A percentile compares a stretch with the other conserved stretches of the same genome.
Evolutionary conservation across 2,113 vertebrate genomes (phyloP).

Genomic region (Murina feae): DNA sequence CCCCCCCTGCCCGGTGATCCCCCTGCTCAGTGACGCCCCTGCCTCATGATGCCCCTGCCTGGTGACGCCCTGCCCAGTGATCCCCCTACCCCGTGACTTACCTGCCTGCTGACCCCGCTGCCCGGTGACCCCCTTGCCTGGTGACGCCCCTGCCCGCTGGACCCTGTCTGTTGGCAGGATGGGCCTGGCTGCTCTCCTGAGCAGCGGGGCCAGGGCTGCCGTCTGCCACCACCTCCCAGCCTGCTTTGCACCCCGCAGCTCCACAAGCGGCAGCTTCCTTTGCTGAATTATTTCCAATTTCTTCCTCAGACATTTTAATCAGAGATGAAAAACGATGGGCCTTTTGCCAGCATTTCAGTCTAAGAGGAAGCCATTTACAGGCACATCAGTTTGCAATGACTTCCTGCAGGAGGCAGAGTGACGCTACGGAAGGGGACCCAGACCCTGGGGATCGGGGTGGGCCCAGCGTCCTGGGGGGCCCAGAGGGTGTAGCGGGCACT

Average conservation of each 20-base stretch:
- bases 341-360: not conserved
- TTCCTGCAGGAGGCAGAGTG: not conserved
- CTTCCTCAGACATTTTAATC: slow-evolving; percentile 46
- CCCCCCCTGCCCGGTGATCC: too few species aligned
- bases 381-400: not conserved
- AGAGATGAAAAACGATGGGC: slow-evolving; percentile 43
- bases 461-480: not conserved
- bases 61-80: too few species aligned
- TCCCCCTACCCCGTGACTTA: too few species aligned
- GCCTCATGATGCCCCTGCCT: too few species aligned
- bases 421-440: not conserved
- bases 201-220: not conserved
- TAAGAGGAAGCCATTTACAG: not conserved
- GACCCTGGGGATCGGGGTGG: not conserved
- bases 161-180: not conserved
- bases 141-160: too few species aligned
- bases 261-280: not conserved
- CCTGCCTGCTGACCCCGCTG: too few species aligned
- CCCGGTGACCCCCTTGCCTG: too few species aligned
- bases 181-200: not conserved
- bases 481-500: too few species aligned
- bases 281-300: slow-evolving; percentile 26
- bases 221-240: not conserved
- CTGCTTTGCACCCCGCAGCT: not conserved
- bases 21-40: too few species aligned